phyloP scores from a whole-genome alignment of 2,888 invertebrate species.

The Eilema sororculum region DNA sequence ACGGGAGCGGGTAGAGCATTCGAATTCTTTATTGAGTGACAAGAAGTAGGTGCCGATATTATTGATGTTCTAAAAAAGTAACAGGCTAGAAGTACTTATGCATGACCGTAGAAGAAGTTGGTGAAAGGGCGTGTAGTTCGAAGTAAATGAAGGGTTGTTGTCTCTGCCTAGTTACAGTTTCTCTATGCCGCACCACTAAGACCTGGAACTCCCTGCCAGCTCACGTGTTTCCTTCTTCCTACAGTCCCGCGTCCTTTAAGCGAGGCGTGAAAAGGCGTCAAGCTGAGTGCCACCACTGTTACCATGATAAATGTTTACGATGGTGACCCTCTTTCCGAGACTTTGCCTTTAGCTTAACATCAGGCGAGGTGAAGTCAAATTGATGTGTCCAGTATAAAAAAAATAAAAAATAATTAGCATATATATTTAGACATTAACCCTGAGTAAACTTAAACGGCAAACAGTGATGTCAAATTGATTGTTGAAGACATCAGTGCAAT shows the following conservation, averaged over 20 bases:
- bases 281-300: too few species aligned
- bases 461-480: conserved; percentile 16
- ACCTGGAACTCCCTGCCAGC: too few species aligned
- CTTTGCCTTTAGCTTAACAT: too few species aligned
- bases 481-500: conserved; percentile 21
- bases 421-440: conserved; percentile 2
- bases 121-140: not conserved
- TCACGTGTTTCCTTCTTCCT: too few species aligned
- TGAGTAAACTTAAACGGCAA: not conserved
- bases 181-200: too few species aligned
- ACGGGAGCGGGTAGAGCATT: not conserved
- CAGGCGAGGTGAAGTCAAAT: too few species aligned
- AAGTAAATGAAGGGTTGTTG: not conserved
- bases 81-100: not conserved
- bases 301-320: too few species aligned
- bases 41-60: not conserved
- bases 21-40: not conserved
- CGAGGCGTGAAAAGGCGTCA: too few species aligned
- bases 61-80: not conserved
- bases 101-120: not conserved
- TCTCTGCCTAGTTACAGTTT: too few species aligned
- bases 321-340: too few species aligned
- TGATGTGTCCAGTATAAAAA: too few species aligned
- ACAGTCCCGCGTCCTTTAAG: too few species aligned
- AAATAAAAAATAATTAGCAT: not conserved